Evolutionary conservation across 2,888 invertebrate species (phyloP).

Genomic region (Ryuthela nishihirai): DNA sequence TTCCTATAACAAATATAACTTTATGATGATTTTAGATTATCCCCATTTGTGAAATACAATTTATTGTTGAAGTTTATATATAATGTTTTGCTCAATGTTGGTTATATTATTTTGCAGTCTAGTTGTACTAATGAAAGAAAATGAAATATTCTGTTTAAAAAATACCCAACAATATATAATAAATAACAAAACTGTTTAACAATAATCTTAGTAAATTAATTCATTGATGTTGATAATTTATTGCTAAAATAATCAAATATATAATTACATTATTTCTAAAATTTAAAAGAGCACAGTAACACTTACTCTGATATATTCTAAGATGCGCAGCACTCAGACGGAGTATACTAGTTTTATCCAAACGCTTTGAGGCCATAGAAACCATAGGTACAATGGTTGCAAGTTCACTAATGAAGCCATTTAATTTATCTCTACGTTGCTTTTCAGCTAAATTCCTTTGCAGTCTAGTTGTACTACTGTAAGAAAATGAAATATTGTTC

Average conservation of each 20-base stretch:
- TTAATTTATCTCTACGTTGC: conserved; percentile 81
- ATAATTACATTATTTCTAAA: not conserved
- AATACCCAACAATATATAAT: too few species aligned
- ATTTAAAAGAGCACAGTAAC: not conserved
- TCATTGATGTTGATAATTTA: not conserved
- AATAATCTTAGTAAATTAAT: too few species aligned
- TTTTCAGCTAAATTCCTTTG: conserved; percentile 82
- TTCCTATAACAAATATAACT: too few species aligned
- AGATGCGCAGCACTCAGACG: conserved; percentile 81
- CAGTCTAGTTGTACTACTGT: conserved; percentile 18
- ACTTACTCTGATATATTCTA: conserved; percentile 67
- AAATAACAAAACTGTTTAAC: too few species aligned
- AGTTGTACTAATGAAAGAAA: too few species aligned
- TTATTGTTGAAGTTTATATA: too few species aligned
- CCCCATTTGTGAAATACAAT: too few species aligned
- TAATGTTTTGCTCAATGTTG: too few species aligned
- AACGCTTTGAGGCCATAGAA: conserved; percentile 71
- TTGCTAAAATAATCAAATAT: not conserved
- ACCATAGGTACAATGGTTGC: conserved; percentile 79
- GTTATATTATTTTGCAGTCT: too few species aligned
- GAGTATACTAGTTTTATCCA: conserved; percentile 87
- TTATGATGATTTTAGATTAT: too few species aligned
- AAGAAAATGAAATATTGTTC: too few species aligned
- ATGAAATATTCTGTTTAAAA: too few species aligned
- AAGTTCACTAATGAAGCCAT: conserved; percentile 76